Evolutionary conservation across 2,113 vertebrate genomes (phyloP).

Genomic region (Litocranius walleri): DNA sequence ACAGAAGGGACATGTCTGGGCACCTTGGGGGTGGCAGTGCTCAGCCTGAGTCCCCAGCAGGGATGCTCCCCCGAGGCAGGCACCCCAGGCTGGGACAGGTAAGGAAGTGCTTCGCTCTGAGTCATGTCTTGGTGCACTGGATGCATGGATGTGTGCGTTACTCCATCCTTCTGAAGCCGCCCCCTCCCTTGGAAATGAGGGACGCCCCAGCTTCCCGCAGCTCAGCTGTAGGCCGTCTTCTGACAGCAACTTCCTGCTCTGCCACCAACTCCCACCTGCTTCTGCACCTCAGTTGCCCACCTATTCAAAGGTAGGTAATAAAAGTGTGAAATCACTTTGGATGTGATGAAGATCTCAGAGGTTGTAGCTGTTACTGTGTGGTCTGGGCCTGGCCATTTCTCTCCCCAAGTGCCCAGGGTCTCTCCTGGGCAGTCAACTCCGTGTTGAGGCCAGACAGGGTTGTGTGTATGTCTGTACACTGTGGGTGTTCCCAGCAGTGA

Average conservation of each 20-base stretch:
- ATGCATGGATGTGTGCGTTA: accelerated
- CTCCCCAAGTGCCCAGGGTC: not conserved
- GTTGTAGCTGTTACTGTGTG: not conserved
- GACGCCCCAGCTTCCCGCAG: not conserved
- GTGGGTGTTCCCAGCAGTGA: not conserved
- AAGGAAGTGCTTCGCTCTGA: not conserved
- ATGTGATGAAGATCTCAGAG: not conserved
- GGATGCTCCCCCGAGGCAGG: not conserved
- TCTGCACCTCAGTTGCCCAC: not conserved
- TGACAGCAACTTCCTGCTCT: not conserved
- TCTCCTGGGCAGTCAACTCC: not conserved
- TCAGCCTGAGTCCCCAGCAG: not conserved
- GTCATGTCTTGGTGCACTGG: not conserved
- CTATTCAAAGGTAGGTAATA: conserved; percentile 2
- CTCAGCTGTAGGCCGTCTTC: not conserved
- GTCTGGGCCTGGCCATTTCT: not conserved
- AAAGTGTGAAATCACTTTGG: not conserved
- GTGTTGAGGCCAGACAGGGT: not conserved
- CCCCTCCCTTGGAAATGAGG: not conserved
- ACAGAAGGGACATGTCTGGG: not conserved
- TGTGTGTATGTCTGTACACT: not conserved
- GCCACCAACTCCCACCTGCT: not conserved
- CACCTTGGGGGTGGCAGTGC: not conserved
- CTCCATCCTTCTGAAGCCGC: not conserved
- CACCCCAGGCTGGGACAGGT: not conserved